A percentile compares a stretch with the other conserved stretches of the same genome.
Evolutionary conservation across 2,113 vertebrate genomes (phyloP).

Genomic region (Stercorarius parasiticus): DNA sequence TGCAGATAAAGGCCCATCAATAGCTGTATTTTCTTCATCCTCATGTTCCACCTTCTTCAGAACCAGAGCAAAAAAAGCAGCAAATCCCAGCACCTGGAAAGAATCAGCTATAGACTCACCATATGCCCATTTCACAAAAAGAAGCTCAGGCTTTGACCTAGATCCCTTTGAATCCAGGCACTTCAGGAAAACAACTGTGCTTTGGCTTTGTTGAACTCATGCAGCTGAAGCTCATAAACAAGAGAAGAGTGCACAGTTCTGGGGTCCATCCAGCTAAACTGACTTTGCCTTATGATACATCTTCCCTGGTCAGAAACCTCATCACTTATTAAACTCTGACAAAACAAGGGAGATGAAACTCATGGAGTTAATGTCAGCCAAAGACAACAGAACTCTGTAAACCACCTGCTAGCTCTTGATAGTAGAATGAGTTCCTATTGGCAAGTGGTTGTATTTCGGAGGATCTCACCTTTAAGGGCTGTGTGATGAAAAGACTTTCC

Average conservation of each 20-base stretch:
- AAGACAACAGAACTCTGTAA: not conserved
- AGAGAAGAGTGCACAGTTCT: not conserved
- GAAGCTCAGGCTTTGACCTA: not conserved
- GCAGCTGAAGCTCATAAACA: not conserved
- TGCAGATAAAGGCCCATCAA: conserved; percentile 38
- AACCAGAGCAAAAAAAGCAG: conserved; percentile 93
- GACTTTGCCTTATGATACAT: not conserved
- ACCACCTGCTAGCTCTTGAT: not conserved
- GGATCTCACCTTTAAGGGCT: conserved; percentile 88
- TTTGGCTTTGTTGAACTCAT: not conserved
- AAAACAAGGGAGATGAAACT: not conserved
- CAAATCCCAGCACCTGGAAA: conserved; percentile 91
- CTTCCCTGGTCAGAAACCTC: not conserved
- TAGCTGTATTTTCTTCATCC: conserved; percentile 71
- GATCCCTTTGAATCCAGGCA: not conserved
- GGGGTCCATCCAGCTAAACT: not conserved
- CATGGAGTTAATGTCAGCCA: not conserved
- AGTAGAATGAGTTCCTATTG: not conserved
- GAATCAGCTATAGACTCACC: not conserved
- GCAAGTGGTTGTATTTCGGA: not conserved
- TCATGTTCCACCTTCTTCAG: conserved; percentile 89
- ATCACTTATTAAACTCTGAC: not conserved
- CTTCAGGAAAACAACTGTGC: not conserved
- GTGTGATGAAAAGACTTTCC: conserved; percentile 93
- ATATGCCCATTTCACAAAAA: not conserved